phyloP scores from a whole-genome alignment of 2,797 vertebrate species.

The Lepus oiostolus region DNA sequence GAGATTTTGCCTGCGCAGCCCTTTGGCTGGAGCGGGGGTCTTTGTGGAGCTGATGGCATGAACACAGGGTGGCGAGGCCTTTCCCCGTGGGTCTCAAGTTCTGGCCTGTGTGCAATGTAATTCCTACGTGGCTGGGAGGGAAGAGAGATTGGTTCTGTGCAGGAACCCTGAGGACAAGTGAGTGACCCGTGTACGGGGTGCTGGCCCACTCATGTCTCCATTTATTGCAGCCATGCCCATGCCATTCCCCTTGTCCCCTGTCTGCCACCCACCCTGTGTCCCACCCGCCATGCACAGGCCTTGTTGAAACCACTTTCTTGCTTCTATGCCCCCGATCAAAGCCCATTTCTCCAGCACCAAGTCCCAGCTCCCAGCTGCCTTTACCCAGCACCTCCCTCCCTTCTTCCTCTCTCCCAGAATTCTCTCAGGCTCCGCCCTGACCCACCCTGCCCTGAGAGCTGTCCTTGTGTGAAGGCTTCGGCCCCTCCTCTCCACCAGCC shows the following conservation, averaged over 20 bases:
- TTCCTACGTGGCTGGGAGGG: not conserved
- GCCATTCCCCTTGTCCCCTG: not conserved
- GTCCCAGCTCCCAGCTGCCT: not conserved
- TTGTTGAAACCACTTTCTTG: not conserved
- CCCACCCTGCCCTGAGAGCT: too few relatives aligned
- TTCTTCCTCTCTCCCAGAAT: not conserved
- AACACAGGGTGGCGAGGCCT: not conserved
- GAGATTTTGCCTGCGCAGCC: not conserved
- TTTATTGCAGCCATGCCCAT: accelerated
- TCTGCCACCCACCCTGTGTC: not conserved
- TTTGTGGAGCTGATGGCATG: not conserved
- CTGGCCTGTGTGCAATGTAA: not conserved
- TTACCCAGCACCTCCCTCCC: not conserved
- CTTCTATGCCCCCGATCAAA: not conserved
- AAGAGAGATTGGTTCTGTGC: not conserved
- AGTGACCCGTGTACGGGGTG: accelerated
- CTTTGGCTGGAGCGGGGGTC: not conserved
- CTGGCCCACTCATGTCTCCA: not conserved
- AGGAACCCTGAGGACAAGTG: not conserved
- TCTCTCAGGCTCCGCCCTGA: not conserved
- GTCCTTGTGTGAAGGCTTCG: accelerated
- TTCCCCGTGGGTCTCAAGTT: not conserved
- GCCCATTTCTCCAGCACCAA: not conserved
- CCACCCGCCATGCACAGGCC: accelerated
- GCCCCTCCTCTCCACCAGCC: accelerated